A percentile compares a stretch with the other conserved stretches of the same genome.
These are phyloP conservation scores for Chionodraco myersi DNA, from an alignment of 2,113 vertebrate species.

Conservation along the genomic window DNA sequence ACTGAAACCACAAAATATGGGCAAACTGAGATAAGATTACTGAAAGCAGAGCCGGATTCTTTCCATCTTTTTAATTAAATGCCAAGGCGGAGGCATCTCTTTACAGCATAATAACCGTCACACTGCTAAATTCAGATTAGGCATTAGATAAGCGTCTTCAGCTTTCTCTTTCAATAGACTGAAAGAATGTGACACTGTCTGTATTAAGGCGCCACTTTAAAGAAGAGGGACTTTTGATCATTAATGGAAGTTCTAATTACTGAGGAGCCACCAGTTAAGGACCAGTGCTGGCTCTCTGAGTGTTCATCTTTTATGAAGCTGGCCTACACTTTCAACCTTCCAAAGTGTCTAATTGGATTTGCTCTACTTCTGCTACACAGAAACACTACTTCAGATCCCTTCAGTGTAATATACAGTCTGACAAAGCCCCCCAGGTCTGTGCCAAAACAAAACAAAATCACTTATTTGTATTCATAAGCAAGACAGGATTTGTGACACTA, in stretches of 20 bases:
- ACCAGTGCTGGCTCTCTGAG: constrained; percentile 40
- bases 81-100: constrained; percentile 49
- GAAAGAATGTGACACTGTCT: constrained; percentile 78
- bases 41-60: constrained; percentile 42
- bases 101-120: constrained; percentile 62
- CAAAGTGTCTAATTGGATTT: constrained; percentile 76
- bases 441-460: constrained; percentile 26
- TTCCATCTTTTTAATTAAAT: constrained; percentile 71
- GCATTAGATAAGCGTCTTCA: constrained; percentile 74
- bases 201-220: constrained; percentile 76
- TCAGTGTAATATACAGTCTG: constrained; percentile 33
- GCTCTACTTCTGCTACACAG: constrained; percentile 51
- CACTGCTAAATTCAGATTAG: constrained; percentile 70
- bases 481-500: constrained; percentile 10
- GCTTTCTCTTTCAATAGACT: constrained; percentile 69
- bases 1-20: constrained; percentile 31
- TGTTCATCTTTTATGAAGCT: constrained; percentile 77
- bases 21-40: constrained; percentile 37
- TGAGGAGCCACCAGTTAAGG: constrained; percentile 68
- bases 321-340: constrained; percentile 60
- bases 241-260: constrained; percentile 82
- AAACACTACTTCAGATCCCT: constrained; percentile 46
- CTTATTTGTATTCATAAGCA: constrained; percentile 21
- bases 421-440: constrained; percentile 24
- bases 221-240: constrained; percentile 75